A percentile compares a stretch with the other conserved stretches of the same genome.
phyloP scores from a whole-genome alignment of 2,797 vertebrate species.

The Chaunax sp. region DNA sequence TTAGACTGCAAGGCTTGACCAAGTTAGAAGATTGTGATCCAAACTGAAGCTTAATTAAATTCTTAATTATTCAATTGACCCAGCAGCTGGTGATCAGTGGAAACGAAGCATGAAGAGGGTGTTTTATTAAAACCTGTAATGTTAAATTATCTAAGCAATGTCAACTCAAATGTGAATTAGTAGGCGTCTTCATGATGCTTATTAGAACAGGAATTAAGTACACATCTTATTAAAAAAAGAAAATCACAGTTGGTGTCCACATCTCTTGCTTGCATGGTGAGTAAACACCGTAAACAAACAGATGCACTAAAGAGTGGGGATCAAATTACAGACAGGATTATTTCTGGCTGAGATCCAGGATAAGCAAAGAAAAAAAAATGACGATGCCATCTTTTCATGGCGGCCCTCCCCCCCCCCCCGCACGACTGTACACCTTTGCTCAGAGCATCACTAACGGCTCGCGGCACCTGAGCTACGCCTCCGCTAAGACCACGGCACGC shows the following conservation, averaged over 20 bases:
- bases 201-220: conserved; percentile 71
- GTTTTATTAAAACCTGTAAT: conserved; percentile 74
- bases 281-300: conserved; percentile 62
- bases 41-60: conserved; percentile 75
- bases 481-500: conserved; percentile 20
- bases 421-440: too few relatives aligned
- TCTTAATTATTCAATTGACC: conserved; percentile 81
- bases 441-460: conserved; percentile 43
- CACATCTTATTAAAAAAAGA: conserved; percentile 76
- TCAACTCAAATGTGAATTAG: conserved; percentile 70
- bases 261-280: conserved; percentile 36
- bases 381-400: not conserved
- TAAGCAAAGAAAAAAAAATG: not conserved
- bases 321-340: conserved; percentile 60
- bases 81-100: conserved; percentile 76
- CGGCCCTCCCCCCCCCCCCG: conserved; percentile 41
- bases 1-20: conserved; percentile 49
- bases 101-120: conserved; percentile 70
- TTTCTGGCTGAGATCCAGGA: conserved; percentile 58
- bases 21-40: conserved; percentile 65
- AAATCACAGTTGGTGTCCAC: conserved; percentile 52
- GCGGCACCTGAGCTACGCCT: conserved; percentile 46
- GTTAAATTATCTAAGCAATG: conserved; percentile 76
- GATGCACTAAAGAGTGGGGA: conserved; percentile 53
- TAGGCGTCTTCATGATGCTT: conserved; percentile 60